These are phyloP conservation scores for Dermatophagoides farinae DNA, from an alignment of 1,140 invertebrate genomes.

Conservation along the genomic window DNA sequence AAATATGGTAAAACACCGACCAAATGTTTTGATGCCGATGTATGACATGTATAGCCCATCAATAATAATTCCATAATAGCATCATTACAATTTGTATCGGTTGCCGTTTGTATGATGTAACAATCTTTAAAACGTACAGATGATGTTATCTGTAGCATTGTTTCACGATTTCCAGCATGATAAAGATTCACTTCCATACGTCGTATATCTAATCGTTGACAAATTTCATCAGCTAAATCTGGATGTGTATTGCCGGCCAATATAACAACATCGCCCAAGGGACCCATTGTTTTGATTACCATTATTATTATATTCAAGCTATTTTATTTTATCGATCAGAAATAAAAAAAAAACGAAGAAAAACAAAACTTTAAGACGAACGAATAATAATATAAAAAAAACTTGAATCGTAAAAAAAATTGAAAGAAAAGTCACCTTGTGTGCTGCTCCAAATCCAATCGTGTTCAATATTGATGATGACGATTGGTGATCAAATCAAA, in stretches of 20 bases:
- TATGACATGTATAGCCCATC: conserved; percentile 97
- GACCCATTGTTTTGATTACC: conserved; percentile 13
- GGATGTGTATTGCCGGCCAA: conserved; percentile 14
- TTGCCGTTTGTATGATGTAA: conserved; percentile 83
- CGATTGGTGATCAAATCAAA: too few species aligned
- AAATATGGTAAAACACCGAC: conserved; percentile 95
- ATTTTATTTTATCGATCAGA: background rate
- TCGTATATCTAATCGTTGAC: conserved; percentile 65
- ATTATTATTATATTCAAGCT: too few species aligned
- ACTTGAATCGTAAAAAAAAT: too few species aligned
- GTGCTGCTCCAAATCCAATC: too few species aligned
- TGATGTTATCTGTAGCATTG: conserved; percentile 82
- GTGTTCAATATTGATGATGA: too few species aligned
- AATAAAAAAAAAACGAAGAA: too few species aligned
- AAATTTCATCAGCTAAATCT: conserved; percentile 43
- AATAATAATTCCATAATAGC: conserved; percentile 98
- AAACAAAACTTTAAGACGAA: too few species aligned
- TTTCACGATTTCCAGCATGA: conserved; percentile 87
- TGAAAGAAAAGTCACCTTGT: too few species aligned
- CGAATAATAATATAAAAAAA: too few species aligned
- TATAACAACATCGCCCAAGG: conserved; percentile 1
- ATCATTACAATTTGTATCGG: conserved; percentile 74
- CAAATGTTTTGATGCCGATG: conserved; percentile 84
- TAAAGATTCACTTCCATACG: conserved; percentile 73
- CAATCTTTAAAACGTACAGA: conserved; percentile 86